Evolutionary conservation across 2,797 vertebrate species (phyloP).

Genomic region (Chaenodraco wilsoni): DNA sequence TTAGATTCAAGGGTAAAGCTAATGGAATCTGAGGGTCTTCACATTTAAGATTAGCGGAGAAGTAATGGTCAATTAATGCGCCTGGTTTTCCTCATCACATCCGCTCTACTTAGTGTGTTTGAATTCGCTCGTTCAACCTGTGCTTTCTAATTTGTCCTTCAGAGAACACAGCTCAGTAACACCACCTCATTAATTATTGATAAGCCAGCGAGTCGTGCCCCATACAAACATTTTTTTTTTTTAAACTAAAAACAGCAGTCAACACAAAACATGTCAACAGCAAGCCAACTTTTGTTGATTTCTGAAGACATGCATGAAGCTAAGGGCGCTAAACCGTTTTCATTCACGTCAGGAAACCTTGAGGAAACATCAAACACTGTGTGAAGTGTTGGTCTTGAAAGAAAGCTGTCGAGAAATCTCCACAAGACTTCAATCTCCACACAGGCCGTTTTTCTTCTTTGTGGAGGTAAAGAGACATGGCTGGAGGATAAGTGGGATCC

Average conservation of each 20-base stretch:
- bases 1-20: constrained; percentile 61
- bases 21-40: constrained; percentile 55
- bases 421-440: constrained; percentile 22
- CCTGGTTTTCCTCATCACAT: constrained; percentile 38
- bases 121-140: constrained; percentile 32
- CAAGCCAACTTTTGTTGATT: constrained; percentile 30
- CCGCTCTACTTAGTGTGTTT: constrained; percentile 34
- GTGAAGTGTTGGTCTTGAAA: constrained; percentile 39
- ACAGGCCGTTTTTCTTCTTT: constrained; percentile 12
- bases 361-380: constrained; percentile 51
- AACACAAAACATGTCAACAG: constrained; percentile 10
- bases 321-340: constrained; percentile 25
- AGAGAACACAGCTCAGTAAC: constrained; percentile 48
- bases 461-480: constrained; percentile 11
- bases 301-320: constrained; percentile 23
- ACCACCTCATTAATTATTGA: constrained; percentile 63
- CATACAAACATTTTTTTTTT: constrained; percentile 12
- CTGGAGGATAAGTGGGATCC: constrained; percentile 52
- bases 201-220: constrained; percentile 38
- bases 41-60: constrained; percentile 50
- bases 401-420: constrained; percentile 31
- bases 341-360: constrained; percentile 36
- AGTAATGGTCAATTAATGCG: constrained; percentile 55
- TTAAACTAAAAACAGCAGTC: constrained; percentile 27
- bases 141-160: constrained; percentile 63